Conservation (phyloP, 2,888 invertebrate genomes). For the Hydraecia micacea region DNA sequence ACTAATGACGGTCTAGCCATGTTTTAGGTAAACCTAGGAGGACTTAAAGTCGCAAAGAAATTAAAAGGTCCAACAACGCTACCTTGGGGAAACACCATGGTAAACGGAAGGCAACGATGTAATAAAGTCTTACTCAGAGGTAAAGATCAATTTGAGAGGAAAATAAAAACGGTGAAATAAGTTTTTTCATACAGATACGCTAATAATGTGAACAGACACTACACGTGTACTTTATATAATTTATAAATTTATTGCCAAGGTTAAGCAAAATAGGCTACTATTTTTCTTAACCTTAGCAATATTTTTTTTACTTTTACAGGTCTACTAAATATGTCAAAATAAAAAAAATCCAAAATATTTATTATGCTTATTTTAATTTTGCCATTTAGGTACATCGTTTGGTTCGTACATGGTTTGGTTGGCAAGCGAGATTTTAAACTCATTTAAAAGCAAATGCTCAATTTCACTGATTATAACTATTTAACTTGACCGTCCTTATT, state of each 20-base stretch:
- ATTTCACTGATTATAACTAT: background rate
- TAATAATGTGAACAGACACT: background rate
- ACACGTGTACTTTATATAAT: too few relatives aligned
- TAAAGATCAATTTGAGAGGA: background rate
- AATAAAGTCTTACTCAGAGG: background rate
- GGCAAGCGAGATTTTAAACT: constrained; percentile 5
- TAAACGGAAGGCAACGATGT: background rate
- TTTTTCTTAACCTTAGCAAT: too few relatives aligned
- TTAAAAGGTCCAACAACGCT: background rate
- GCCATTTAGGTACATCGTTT: background rate
- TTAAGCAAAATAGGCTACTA: too few relatives aligned
- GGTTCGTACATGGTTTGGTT: background rate
- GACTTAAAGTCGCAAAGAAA: background rate
- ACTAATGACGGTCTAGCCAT: background rate
- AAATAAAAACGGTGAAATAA: too few relatives aligned
- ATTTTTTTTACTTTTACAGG: too few relatives aligned
- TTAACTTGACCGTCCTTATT: too few relatives aligned
- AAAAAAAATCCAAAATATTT: background rate
- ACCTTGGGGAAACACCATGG: background rate
- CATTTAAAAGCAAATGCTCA: background rate
- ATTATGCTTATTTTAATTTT: background rate
- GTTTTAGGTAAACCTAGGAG: background rate
- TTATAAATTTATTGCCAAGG: too few relatives aligned
- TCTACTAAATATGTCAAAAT: too few relatives aligned
- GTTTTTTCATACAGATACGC: too few relatives aligned